phyloP scores from a whole-genome alignment of 2,113 vertebrate species.

The Elachura formosa region DNA sequence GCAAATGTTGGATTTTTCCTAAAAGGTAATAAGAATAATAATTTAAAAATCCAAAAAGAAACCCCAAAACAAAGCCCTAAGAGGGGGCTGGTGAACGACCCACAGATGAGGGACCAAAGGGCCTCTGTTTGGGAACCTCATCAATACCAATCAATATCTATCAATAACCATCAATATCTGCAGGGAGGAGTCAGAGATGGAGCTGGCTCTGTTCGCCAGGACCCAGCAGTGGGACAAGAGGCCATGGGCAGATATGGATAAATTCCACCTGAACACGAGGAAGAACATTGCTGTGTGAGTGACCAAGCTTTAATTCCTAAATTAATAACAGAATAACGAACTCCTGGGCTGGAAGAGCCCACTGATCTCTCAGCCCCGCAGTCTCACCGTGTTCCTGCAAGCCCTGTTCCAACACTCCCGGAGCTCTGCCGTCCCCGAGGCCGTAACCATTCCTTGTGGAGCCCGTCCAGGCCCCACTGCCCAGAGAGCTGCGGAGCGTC shows the following conservation, averaged over 20 bases:
- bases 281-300: neutral
- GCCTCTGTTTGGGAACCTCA: neutral
- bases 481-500: neutral
- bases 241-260: neutral
- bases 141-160: neutral
- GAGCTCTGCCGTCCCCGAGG: neutral
- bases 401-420: neutral
- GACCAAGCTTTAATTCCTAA: neutral
- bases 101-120: neutral
- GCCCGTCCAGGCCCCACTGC: rapidly evolving
- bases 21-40: neutral
- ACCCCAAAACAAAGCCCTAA: neutral
- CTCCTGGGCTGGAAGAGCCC: neutral
- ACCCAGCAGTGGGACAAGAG: neutral
- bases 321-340: neutral
- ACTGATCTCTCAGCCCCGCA: no score
- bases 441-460: neutral
- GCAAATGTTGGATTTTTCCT: neutral
- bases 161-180: neutral
- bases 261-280: neutral
- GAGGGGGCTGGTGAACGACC: neutral
- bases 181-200: neutral
- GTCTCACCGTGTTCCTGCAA: neutral
- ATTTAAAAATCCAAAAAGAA: neutral
- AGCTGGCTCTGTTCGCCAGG: neutral